Conservation (phyloP, 37 sponge, comb jelly and placozoan species). For the Ephydatia muelleri region DNA sequence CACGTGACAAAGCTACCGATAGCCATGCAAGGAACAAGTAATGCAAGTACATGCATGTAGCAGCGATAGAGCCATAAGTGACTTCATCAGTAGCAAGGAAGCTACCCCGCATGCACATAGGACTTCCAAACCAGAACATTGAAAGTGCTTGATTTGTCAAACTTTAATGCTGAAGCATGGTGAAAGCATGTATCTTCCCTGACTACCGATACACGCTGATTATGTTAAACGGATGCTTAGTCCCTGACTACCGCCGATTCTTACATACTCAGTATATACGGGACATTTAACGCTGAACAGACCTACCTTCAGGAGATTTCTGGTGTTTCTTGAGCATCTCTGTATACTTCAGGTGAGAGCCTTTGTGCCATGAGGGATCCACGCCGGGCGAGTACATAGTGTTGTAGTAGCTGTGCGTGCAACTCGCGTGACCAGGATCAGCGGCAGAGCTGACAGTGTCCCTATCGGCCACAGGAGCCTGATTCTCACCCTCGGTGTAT, state of each 20-base stretch:
- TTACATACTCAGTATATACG: not conserved
- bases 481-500: not conserved
- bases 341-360: conserved; percentile 74
- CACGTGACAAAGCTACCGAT: too few species aligned
- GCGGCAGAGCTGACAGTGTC: not conserved
- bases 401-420: not conserved
- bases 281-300: not conserved
- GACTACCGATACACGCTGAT: too few species aligned
- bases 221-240: not conserved
- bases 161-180: too few species aligned
- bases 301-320: conserved; percentile 73
- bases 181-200: too few species aligned
- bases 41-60: too few species aligned
- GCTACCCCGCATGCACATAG: too few species aligned
- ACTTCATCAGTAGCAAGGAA: too few species aligned
- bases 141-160: too few species aligned
- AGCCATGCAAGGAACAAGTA: too few species aligned
- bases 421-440: not conserved
- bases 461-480: not conserved
- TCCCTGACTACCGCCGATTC: too few species aligned
- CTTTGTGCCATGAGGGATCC: conserved; percentile 29
- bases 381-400: not conserved
- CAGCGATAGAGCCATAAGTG: too few species aligned
- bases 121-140: too few species aligned
- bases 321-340: conserved; percentile 83